Evolutionary conservation across 2,113 vertebrate species (phyloP).

Genomic region (Aepyceros melampus): DNA sequence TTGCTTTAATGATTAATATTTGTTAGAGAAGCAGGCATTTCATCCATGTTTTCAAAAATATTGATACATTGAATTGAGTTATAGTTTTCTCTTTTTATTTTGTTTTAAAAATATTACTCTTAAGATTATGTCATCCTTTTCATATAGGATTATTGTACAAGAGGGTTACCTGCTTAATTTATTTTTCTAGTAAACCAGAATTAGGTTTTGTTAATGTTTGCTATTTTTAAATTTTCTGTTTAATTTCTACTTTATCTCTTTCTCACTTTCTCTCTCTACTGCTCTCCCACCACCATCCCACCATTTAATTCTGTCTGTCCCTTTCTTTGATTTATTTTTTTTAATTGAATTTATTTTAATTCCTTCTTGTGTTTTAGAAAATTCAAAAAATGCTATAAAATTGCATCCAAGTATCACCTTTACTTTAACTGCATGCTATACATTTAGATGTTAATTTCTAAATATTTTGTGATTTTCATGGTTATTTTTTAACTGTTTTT

Average conservation of each 20-base stretch:
- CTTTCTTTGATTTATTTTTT: neutral
- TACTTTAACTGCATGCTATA: neutral
- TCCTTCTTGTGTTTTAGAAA: neutral
- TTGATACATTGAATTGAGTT: neutral
- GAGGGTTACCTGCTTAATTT: neutral
- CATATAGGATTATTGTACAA: neutral
- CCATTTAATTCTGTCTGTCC: neutral
- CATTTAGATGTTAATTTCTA: neutral
- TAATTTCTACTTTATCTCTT: neutral
- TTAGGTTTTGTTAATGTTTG: neutral
- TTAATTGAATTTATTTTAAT: neutral
- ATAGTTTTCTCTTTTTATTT: neutral
- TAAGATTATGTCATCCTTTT: neutral
- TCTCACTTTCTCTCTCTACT: neutral
- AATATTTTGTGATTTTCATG: neutral
- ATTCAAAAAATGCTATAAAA: neutral
- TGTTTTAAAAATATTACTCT: neutral
- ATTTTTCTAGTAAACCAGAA: neutral
- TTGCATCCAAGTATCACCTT: neutral
- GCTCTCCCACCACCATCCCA: neutral
- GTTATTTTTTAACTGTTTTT: neutral
- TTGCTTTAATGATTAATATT: neutral
- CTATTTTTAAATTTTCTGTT: neutral
- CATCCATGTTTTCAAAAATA: neutral
- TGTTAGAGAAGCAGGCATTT: neutral